phyloP scores from a whole-genome alignment of 2,888 invertebrate genomes.

The Calephelis perditalis region DNA sequence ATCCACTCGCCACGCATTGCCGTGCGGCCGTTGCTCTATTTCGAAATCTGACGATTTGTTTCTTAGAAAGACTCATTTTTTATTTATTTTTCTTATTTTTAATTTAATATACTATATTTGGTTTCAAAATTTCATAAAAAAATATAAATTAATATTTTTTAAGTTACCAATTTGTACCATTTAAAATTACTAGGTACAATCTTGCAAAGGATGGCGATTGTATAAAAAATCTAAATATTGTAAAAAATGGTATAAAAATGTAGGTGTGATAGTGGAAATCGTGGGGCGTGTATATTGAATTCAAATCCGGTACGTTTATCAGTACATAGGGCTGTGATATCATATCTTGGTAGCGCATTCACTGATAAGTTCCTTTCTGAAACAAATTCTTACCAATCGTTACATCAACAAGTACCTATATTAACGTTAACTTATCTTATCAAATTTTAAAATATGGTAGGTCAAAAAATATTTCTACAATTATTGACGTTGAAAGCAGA shows the following conservation, averaged over 20 bases:
- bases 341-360: slow-evolving; percentile 63
- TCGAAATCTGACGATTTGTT: background rate
- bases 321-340: slow-evolving; percentile 60
- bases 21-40: slow-evolving; percentile 17
- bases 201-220: background rate
- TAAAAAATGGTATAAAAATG: background rate
- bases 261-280: background rate
- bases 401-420: slow-evolving; percentile 11
- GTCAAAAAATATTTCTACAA: too few species aligned
- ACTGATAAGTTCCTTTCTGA: slow-evolving; percentile 47
- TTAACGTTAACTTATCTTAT: slow-evolving; percentile 10
- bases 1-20: slow-evolving; percentile 23
- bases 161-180: too few species aligned
- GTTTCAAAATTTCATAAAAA: background rate
- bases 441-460: slow-evolving; percentile 2
- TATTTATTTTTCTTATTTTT: background rate
- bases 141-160: background rate
- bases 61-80: background rate
- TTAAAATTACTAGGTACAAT: too few species aligned
- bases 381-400: slow-evolving; percentile 38
- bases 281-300: slow-evolving; percentile 41
- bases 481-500: too few species aligned
- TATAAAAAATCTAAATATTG: background rate
- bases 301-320: slow-evolving; percentile 61
- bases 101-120: background rate